Percentiles rank a stretch among this genome's conserved stretches.
phyloP scores from a whole-genome alignment of 2,888 invertebrate species.

The Drosophila fungiperda region DNA sequence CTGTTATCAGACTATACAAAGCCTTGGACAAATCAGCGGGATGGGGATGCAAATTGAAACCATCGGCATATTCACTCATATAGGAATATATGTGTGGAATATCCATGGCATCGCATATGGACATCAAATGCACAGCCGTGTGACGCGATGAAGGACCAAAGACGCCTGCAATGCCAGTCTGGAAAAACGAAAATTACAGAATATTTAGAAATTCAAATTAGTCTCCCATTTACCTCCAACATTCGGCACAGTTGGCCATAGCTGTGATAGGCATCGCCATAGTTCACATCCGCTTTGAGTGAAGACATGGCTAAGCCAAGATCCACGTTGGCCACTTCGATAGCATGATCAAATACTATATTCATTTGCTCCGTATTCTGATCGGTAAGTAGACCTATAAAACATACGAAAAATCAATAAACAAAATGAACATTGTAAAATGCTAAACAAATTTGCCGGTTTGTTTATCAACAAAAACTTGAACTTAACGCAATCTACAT shows the following conservation, averaged over 20 bases:
- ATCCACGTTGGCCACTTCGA: constrained; percentile 78
- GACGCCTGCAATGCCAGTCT: constrained; percentile 91
- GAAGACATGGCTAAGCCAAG: constrained; percentile 65
- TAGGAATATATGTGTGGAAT: constrained; percentile 93
- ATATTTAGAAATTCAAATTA: too few relatives aligned
- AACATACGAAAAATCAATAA: background rate
- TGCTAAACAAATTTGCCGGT: constrained; percentile 45
- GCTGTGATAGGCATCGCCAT: constrained; percentile 87
- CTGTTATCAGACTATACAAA: constrained; percentile 89
- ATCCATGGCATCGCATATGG: constrained; percentile 92
- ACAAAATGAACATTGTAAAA: constrained; percentile 8
- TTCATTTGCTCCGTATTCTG: constrained; percentile 77
- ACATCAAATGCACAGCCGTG: constrained; percentile 91
- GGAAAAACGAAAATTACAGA: background rate
- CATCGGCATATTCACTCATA: constrained; percentile 88
- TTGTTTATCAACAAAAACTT: constrained; percentile 75
- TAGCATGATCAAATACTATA: constrained; percentile 82
- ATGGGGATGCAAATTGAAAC: constrained; percentile 90
- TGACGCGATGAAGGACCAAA: constrained; percentile 92
- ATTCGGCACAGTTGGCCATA: constrained; percentile 86
- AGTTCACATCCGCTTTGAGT: constrained; percentile 84
- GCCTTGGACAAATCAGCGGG: constrained; percentile 88
- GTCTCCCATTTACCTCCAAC: constrained; percentile 85
- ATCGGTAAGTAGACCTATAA: constrained; percentile 81
- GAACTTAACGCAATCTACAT: constrained; percentile 52